A percentile compares a stretch with the other conserved stretches of the same genome.
These are phyloP conservation scores for Dicyrtoma fusca DNA, from an alignment of 2,888 invertebrate genomes.

Conservation along the genomic window DNA sequence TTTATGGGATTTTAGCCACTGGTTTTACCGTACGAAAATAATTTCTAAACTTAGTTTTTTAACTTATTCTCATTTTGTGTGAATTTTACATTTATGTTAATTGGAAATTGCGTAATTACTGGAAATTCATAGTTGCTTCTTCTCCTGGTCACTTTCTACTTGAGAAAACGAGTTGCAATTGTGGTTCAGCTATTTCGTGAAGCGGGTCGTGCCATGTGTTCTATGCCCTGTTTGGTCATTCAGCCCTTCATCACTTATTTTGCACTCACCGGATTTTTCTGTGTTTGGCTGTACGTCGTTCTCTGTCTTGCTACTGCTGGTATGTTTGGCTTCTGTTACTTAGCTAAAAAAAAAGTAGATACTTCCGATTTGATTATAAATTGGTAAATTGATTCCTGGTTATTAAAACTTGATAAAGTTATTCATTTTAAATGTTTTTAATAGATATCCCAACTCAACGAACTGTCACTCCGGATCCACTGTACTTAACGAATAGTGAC, in stretches of 20 bases:
- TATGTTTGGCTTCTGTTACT: conserved; percentile 60
- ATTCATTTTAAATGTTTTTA: background rate
- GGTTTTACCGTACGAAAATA: conserved; percentile 74
- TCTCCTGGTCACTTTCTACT: conserved; percentile 72
- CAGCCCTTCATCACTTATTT: conserved; percentile 84
- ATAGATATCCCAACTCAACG: conserved; percentile 17
- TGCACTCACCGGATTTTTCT: conserved; percentile 75
- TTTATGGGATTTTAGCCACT: conserved; percentile 82
- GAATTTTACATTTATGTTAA: background rate
- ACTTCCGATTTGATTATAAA: too few relatives aligned
- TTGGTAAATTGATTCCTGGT: too few relatives aligned
- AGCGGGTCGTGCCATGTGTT: conserved; percentile 82
- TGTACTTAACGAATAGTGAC: background rate
- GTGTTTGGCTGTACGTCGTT: conserved; percentile 84
- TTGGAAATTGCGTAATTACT: background rate
- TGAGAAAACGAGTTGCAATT: conserved; percentile 80
- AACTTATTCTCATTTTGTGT: too few relatives aligned
- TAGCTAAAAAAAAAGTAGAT: too few relatives aligned
- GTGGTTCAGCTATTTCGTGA: conserved; percentile 84
- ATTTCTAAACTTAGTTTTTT: conserved; percentile 8
- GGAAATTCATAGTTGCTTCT: conserved; percentile 60
- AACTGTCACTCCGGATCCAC: background rate
- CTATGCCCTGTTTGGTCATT: conserved; percentile 80
- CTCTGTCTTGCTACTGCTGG: conserved; percentile 85
- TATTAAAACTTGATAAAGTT: too few relatives aligned